phyloP scores from a whole-genome alignment of 1,140 invertebrate species.

The Lineus longissimus region DNA sequence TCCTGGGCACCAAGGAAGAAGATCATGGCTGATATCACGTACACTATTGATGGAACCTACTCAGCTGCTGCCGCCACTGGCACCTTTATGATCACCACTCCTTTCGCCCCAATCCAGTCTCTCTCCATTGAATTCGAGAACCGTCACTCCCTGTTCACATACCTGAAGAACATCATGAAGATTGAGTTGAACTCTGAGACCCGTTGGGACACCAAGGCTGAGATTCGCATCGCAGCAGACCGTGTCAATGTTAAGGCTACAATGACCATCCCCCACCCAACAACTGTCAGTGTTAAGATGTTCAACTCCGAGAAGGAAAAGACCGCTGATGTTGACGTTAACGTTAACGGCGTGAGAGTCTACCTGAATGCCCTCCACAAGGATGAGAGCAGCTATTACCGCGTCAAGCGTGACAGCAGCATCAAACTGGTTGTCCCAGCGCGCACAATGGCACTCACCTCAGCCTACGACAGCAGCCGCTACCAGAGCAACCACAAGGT shows the following conservation, averaged over 20 bases:
- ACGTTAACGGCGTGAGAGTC: neutral
- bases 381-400: neutral
- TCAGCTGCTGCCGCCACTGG: neutral
- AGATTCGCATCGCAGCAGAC: neutral
- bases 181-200: neutral
- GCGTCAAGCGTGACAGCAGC: neutral
- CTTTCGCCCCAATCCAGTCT: neutral
- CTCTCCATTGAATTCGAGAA: neutral
- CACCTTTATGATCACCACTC: neutral
- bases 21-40: neutral
- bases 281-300: neutral
- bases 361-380: neutral
- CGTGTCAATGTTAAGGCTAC: neutral
- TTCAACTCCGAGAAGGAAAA: neutral
- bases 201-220: neutral
- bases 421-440: conserved; percentile 1
- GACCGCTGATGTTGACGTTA: neutral
- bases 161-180: neutral
- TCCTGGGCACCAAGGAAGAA: conserved; percentile 1
- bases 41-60: neutral
- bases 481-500: conserved; percentile 13
- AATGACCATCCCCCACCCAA: neutral
- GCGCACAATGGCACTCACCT: neutral
- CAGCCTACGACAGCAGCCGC: neutral
- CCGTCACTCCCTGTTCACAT: neutral